Percentiles rank a stretch among this genome's conserved stretches.
Conservation (phyloP, 2,113 vertebrate species). For the Strix aluco region DNA sequence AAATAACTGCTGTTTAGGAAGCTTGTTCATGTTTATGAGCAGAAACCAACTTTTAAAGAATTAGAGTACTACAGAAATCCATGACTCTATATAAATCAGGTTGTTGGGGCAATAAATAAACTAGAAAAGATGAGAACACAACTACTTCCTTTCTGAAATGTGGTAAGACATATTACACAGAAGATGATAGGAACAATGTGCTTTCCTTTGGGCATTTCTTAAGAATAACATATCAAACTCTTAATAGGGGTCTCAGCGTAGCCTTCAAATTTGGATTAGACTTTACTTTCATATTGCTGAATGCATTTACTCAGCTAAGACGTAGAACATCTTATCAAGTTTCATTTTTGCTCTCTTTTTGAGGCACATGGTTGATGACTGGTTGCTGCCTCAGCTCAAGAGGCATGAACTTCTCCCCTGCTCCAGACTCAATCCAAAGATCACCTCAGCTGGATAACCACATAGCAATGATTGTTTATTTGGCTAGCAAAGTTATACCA, state of each 20-base stretch:
- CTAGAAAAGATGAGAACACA: not conserved
- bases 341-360: not conserved
- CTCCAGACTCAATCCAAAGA: not conserved
- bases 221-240: not conserved
- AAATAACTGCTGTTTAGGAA: not conserved
- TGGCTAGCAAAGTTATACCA: not conserved
- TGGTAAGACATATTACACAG: not conserved
- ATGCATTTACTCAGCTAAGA: not conserved
- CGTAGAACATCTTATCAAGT: accelerated
- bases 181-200: not conserved
- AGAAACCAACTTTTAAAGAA: not conserved
- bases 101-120: not conserved
- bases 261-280: not conserved
- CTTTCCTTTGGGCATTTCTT: not conserved
- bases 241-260: not conserved
- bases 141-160: not conserved
- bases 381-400: not conserved
- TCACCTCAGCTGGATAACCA: not conserved
- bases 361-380: not conserved
- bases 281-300: not conserved
- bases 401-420: not conserved
- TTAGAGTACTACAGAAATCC: not conserved
- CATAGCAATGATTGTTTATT: not conserved
- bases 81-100: not conserved
- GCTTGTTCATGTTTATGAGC: not conserved